phyloP scores from a whole-genome alignment of 2,797 vertebrate genomes.

The Balearica regulorum region DNA sequence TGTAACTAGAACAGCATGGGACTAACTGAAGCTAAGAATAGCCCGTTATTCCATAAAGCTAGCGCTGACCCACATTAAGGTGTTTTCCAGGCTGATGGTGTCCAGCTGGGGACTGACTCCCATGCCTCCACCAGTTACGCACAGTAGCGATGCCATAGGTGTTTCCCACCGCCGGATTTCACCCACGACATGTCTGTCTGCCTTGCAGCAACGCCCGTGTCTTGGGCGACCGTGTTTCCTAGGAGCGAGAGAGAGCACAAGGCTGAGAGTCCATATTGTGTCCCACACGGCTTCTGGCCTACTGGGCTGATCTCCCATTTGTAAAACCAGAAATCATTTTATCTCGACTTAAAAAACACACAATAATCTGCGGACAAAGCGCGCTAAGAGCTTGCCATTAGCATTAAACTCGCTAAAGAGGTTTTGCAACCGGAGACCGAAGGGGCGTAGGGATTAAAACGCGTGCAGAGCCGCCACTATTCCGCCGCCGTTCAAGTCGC shows the following conservation, averaged over 20 bases:
- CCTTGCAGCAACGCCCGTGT: rapidly evolving
- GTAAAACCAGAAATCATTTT: neutral
- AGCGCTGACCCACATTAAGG: neutral
- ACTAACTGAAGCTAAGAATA: neutral
- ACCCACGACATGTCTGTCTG: rapidly evolving
- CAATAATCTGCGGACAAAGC: neutral
- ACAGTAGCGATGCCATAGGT: rapidly evolving
- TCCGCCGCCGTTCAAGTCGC: rapidly evolving
- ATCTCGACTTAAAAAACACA: neutral
- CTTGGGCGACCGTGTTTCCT: rapidly evolving
- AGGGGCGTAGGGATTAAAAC: no score
- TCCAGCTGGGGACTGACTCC: neutral
- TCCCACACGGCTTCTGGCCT: neutral
- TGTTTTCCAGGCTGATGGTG: neutral
- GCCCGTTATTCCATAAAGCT: neutral
- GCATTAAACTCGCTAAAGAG: neutral
- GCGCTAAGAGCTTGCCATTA: neutral
- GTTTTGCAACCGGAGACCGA: neutral
- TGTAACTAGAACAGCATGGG: neutral
- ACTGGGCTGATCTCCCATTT: neutral
- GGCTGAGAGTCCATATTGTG: neutral
- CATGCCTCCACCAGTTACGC: rapidly evolving
- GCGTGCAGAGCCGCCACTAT: rapidly evolving
- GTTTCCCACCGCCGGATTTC: neutral
- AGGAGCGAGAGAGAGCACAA: rapidly evolving